Conservation (phyloP, 2,113 vertebrate genomes). For the Lagenorhynchus albirostris region DNA sequence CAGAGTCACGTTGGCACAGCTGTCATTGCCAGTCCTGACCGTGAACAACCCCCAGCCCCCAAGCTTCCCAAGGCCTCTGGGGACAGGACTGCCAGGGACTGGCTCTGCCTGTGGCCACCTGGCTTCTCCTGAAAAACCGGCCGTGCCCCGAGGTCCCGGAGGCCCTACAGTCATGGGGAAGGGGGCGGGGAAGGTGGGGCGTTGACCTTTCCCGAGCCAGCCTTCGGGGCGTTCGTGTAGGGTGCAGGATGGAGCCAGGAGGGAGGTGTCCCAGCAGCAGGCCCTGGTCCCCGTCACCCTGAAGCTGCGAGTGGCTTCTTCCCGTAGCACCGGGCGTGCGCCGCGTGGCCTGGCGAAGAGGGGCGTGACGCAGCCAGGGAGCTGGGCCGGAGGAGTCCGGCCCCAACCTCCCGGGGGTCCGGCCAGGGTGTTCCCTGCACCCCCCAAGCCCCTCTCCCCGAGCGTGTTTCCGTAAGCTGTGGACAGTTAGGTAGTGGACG, state of each 20-base stretch:
- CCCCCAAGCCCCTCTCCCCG: accelerated
- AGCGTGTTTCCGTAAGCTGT: accelerated
- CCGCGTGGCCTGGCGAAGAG: not conserved
- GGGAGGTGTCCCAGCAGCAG: not conserved
- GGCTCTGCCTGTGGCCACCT: not conserved
- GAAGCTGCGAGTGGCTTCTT: not conserved
- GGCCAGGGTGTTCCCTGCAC: not conserved
- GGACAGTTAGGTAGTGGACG: accelerated
- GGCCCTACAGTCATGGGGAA: not conserved
- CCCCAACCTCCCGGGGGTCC: accelerated
- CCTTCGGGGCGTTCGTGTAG: accelerated
- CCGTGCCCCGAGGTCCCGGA: not conserved
- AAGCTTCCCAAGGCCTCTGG: not conserved
- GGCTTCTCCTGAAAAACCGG: not conserved
- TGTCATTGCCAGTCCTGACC: not conserved
- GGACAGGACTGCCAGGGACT: not conserved
- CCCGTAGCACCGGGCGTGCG: not conserved
- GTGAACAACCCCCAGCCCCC: no score
- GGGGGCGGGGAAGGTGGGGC: no score
- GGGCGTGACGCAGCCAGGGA: accelerated
- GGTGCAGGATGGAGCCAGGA: not conserved
- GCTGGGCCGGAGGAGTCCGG: not conserved
- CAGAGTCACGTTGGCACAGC: accelerated
- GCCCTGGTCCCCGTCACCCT: accelerated
- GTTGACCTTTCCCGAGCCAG: not conserved